These are phyloP conservation scores for Furcifer pardalis DNA, from an alignment of 2,797 vertebrate genomes.

Conservation along the genomic window DNA sequence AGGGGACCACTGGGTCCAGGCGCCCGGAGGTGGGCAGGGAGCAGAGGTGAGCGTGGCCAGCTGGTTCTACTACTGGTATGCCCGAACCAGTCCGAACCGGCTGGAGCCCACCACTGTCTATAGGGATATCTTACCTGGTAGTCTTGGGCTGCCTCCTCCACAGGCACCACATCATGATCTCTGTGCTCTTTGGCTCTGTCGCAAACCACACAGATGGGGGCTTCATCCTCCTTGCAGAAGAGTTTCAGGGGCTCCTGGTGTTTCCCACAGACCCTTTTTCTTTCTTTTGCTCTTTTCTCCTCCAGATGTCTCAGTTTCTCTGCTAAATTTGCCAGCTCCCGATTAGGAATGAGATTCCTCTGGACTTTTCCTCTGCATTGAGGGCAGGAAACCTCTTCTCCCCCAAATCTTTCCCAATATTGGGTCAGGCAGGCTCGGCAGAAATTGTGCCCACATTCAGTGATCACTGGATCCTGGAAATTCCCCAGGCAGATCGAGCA, in stretches of 20 bases:
- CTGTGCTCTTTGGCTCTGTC: neutral
- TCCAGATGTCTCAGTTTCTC: neutral
- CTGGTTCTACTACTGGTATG: too few relatives aligned
- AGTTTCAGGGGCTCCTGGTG: conserved; percentile 1
- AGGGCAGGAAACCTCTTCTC: neutral
- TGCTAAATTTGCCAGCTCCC: neutral
- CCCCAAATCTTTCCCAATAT: neutral
- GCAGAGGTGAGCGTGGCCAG: too few relatives aligned
- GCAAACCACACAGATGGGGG: neutral
- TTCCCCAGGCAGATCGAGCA: neutral
- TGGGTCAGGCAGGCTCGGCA: neutral
- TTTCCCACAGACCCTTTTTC: neutral
- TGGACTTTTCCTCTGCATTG: neutral
- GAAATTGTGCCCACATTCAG: neutral
- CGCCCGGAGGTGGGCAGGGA: too few relatives aligned
- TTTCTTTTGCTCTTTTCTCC: rapidly evolving
- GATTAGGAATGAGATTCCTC: neutral
- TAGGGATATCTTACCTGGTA: neutral
- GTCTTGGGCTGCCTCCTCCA: neutral
- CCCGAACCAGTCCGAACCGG: too few relatives aligned
- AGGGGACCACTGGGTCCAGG: too few relatives aligned
- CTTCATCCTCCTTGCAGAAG: neutral
- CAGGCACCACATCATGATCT: neutral
- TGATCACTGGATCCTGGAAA: neutral
- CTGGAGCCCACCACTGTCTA: too few relatives aligned